These are phyloP conservation scores for Calonectris borealis DNA, from an alignment of 2,113 vertebrate genomes.

Conservation along the genomic window DNA sequence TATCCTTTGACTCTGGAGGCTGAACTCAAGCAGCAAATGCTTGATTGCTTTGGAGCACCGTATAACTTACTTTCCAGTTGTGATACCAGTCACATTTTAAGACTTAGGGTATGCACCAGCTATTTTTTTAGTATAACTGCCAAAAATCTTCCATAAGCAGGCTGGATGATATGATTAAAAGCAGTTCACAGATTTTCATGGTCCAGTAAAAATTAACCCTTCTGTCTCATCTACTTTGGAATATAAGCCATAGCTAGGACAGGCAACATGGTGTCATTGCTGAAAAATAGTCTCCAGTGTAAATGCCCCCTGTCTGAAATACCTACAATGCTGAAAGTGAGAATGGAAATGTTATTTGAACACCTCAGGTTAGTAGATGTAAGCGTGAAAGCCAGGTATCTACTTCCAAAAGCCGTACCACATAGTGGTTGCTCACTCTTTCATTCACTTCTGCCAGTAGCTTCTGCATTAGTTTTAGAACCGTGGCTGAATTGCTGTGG, in stretches of 20 bases:
- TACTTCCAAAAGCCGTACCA: neutral
- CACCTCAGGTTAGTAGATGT: neutral
- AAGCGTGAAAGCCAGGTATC: neutral
- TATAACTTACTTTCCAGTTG: neutral
- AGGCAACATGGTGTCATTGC: neutral
- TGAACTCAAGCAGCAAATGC: neutral
- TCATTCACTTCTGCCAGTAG: neutral
- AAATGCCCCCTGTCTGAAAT: neutral
- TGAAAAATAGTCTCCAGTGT: neutral
- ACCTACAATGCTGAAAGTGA: neutral
- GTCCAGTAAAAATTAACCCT: neutral
- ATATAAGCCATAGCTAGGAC: neutral
- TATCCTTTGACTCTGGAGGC: neutral
- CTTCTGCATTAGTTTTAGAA: neutral
- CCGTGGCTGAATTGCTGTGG: neutral
- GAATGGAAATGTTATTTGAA: neutral
- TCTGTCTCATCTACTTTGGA: neutral
- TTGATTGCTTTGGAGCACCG: neutral
- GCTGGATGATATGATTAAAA: neutral
- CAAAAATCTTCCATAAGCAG: neutral
- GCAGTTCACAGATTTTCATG: neutral
- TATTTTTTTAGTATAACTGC: neutral
- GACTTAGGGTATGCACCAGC: neutral
- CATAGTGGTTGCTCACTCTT: neutral
- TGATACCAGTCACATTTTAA: conserved; percentile 41